These are phyloP conservation scores for Micromys minutus DNA, from an alignment of 2,113 vertebrate species.

Conservation along the genomic window DNA sequence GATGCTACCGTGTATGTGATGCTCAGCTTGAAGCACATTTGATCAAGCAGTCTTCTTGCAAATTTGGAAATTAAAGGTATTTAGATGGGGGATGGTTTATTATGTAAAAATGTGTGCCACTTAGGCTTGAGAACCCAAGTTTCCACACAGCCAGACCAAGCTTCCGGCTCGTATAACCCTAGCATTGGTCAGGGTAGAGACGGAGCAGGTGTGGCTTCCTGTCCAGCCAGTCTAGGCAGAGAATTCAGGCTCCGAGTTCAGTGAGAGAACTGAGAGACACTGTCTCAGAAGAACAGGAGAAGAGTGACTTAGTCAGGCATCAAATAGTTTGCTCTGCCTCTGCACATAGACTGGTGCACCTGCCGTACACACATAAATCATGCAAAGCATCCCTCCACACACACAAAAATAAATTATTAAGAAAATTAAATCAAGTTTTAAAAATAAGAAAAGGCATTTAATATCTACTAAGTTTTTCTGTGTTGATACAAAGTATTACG, in stretches of 20 bases:
- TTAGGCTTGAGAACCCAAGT: background rate
- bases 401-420: background rate
- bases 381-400: too few relatives aligned
- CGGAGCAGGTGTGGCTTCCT: background rate
- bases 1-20: too few relatives aligned
- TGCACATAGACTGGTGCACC: background rate
- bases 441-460: background rate
- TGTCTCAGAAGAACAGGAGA: background rate
- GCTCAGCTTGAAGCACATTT: background rate
- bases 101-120: too few relatives aligned
- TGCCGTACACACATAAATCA: accelerated
- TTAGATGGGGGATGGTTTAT: background rate
- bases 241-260: background rate
- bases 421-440: background rate
- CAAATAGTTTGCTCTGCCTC: background rate
- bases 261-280: background rate
- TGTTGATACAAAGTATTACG: background rate
- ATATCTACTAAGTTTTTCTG: background rate
- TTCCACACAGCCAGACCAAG: background rate
- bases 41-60: background rate
- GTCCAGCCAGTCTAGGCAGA: too few relatives aligned
- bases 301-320: background rate
- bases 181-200: background rate
- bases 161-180: background rate
- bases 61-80: background rate